Conservation (phyloP, 1,140 invertebrate species). For the Reticulitermes speratus region DNA sequence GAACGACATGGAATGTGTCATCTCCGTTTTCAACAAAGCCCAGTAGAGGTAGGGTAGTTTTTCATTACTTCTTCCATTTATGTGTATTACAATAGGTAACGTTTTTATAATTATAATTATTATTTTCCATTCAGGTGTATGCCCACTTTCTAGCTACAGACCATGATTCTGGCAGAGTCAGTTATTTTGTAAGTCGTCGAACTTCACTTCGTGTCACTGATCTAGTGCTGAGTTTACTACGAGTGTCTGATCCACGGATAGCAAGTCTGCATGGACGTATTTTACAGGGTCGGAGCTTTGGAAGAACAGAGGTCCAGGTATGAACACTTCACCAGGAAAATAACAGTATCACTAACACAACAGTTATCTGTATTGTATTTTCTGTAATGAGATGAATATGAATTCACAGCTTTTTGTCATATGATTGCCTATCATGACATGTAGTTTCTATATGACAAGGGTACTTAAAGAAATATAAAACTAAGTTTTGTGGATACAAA, state of each 20-base stretch:
- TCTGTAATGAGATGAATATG: too few relatives aligned
- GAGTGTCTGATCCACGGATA: conserved; percentile 86
- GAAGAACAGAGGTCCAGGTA: conserved; percentile 90
- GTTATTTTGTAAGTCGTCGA: conserved; percentile 83
- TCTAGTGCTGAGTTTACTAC: conserved; percentile 76
- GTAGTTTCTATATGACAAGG: too few relatives aligned
- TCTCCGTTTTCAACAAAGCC: conserved; percentile 85
- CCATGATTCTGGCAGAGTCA: conserved; percentile 87
- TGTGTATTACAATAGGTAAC: too few relatives aligned
- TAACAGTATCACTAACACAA: too few relatives aligned
- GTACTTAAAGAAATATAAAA: too few relatives aligned
- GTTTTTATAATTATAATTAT: too few relatives aligned
- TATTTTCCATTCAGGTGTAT: conserved; percentile 55
- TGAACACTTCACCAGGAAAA: conserved; percentile 25
- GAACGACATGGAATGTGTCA: conserved; percentile 66
- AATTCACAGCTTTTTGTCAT: too few relatives aligned
- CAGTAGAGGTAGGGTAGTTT: conserved; percentile 64
- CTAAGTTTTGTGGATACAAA: too few relatives aligned
- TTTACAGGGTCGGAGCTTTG: conserved; percentile 83
- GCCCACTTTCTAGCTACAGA: conserved; percentile 86
- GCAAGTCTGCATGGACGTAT: conserved; percentile 77
- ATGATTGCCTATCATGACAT: too few relatives aligned
- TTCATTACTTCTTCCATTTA: not conserved
- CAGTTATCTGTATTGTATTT: too few relatives aligned
- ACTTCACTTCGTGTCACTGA: conserved; percentile 89